Conservation (phyloP, 2,888 invertebrate genomes). For the Sclerodermus sp. region DNA sequence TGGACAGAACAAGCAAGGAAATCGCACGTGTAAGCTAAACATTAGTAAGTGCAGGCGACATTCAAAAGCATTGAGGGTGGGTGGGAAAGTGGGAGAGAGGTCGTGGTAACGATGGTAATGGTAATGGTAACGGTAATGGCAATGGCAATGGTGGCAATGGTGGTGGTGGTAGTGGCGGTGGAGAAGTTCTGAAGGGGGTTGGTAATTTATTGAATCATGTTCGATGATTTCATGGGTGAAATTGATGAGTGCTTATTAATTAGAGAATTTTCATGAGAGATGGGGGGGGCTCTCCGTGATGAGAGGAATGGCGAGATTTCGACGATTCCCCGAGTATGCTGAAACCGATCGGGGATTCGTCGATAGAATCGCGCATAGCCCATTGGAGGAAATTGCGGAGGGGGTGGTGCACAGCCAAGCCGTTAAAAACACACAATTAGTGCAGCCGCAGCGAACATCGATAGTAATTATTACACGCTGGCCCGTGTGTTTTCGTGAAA, state of each 20-base stretch:
- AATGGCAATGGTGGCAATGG: too few species aligned
- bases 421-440: conserved; percentile 53
- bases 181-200: not conserved
- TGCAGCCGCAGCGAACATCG: conserved; percentile 50
- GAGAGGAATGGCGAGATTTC: conserved; percentile 6
- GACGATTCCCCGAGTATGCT: not conserved
- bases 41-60: conserved; percentile 49
- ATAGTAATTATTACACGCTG: conserved; percentile 39
- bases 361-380: conserved; percentile 9
- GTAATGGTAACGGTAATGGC: too few species aligned
- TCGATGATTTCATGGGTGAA: conserved; percentile 3
- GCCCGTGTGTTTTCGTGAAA: conserved; percentile 5
- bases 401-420: conserved; percentile 43
- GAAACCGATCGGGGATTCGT: conserved; percentile 3
- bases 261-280: not conserved
- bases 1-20: conserved; percentile 59
- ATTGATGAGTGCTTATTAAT: not conserved
- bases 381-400: conserved; percentile 33
- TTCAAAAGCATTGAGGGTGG: conserved; percentile 31
- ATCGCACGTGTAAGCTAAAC: conserved; percentile 50
- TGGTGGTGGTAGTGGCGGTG: conserved; percentile 1
- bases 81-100: too few species aligned
- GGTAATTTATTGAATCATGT: not conserved
- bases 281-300: not conserved
- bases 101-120: too few species aligned